These are phyloP conservation scores for Emesis furor DNA, from an alignment of 2,888 invertebrate genomes.

Conservation along the genomic window DNA sequence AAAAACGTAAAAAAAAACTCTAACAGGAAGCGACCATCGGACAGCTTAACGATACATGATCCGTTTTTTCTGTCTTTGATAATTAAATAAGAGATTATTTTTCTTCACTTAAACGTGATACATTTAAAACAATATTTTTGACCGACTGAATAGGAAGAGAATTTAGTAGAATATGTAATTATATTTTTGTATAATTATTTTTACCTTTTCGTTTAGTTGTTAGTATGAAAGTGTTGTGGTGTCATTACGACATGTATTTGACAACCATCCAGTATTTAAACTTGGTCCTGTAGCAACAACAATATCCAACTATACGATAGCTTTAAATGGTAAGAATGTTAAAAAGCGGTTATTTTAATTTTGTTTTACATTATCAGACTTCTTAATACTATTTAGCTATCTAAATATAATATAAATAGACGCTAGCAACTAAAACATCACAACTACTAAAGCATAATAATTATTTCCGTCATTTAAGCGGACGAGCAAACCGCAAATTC, in stretches of 20 bases:
- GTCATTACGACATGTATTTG: too few relatives aligned
- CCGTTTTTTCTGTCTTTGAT: neutral
- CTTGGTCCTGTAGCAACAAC: too few relatives aligned
- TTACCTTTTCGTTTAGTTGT: too few relatives aligned
- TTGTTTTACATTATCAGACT: neutral
- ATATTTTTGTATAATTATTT: too few relatives aligned
- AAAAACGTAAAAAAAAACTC: slow-evolving; percentile 2
- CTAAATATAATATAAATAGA: too few relatives aligned
- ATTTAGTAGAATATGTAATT: too few relatives aligned
- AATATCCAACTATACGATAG: neutral
- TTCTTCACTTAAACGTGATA: neutral
- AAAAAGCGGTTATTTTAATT: too few relatives aligned
- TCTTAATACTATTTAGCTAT: neutral
- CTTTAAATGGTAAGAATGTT: neutral
- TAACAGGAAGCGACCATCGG: slow-evolving; percentile 16
- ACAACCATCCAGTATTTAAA: too few relatives aligned
- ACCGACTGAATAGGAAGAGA: too few relatives aligned
- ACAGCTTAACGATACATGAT: slow-evolving; percentile 17
- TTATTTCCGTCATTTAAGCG: neutral
- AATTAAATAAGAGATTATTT: slow-evolving; percentile 9
- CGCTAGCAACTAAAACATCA: neutral
- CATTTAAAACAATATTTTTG: neutral
- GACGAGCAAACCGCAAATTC: slow-evolving; percentile 10
- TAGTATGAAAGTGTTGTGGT: too few relatives aligned
- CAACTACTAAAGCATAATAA: neutral